These are phyloP conservation scores for Oncorhynchus keta DNA, from an alignment of 2,113 vertebrate species.

Conservation along the genomic window DNA sequence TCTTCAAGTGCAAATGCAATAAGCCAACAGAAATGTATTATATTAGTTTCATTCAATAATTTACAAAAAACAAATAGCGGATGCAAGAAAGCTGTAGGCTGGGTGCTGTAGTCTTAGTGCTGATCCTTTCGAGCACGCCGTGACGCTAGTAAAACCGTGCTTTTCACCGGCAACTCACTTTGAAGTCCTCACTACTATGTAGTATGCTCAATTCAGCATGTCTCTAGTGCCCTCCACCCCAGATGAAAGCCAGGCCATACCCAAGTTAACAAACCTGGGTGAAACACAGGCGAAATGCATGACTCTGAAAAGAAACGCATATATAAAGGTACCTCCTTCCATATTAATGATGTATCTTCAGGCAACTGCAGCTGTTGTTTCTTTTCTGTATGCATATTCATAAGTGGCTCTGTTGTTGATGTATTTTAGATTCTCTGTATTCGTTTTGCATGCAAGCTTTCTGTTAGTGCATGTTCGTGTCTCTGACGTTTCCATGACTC, in stretches of 20 bases:
- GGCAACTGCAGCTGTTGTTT: conserved; percentile 54
- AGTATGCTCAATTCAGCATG: conserved; percentile 35
- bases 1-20: conserved; percentile 72
- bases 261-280: conserved; percentile 38
- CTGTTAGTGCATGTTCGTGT: conserved; percentile 42
- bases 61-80: conserved; percentile 46
- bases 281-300: conserved; percentile 23
- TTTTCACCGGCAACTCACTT: conserved; percentile 25
- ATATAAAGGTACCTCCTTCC: conserved; percentile 30
- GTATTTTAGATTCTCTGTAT: conserved; percentile 45
- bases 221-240: conserved; percentile 23
- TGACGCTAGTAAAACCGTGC: conserved; percentile 42
- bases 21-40: conserved; percentile 66
- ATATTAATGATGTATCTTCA: conserved; percentile 48
- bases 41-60: conserved; percentile 64
- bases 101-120: conserved; percentile 46
- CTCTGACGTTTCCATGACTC: conserved; percentile 28
- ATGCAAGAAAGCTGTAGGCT: conserved; percentile 44
- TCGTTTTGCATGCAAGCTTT: conserved; percentile 68
- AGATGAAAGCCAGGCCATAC: not conserved
- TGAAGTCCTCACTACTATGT: conserved; percentile 24
- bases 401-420: conserved; percentile 42
- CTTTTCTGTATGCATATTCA: conserved; percentile 49
- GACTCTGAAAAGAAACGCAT: conserved; percentile 13
- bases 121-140: conserved; percentile 40